A percentile compares a stretch with the other conserved stretches of the same genome.
These are phyloP conservation scores for Morone chrysops DNA, from an alignment of 2,113 vertebrate species.

Conservation along the genomic window DNA sequence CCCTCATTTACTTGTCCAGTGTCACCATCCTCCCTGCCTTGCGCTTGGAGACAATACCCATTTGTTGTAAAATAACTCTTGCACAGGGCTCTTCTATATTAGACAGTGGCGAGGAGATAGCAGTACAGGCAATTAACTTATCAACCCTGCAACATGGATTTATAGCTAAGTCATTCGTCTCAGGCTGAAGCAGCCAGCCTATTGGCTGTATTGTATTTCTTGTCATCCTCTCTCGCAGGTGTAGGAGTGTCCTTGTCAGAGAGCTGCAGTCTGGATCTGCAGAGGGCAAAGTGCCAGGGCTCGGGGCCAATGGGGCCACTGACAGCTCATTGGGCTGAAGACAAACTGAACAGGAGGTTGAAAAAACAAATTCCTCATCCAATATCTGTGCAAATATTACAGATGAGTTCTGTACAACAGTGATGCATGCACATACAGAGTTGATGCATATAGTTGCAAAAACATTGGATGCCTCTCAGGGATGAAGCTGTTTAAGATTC, in stretches of 20 bases:
- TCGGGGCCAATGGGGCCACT: constrained; percentile 57
- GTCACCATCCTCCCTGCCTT: constrained; percentile 38
- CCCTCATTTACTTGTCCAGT: constrained; percentile 52
- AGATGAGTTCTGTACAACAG: constrained; percentile 29
- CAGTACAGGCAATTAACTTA: constrained; percentile 80
- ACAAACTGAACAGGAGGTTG: constrained; percentile 61
- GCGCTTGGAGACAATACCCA: constrained; percentile 55
- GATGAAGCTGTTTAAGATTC: constrained; percentile 26
- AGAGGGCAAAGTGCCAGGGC: constrained; percentile 73
- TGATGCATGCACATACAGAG: neutral
- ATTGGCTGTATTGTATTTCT: constrained; percentile 75
- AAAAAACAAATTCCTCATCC: constrained; percentile 47
- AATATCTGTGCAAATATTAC: constrained; percentile 48
- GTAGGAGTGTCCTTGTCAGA: constrained; percentile 77
- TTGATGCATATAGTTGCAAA: constrained; percentile 1
- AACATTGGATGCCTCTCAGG: neutral
- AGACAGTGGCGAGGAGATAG: constrained; percentile 72
- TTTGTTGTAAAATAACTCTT: constrained; percentile 77
- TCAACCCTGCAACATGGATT: constrained; percentile 77
- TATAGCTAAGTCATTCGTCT: constrained; percentile 69
- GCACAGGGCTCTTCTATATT: constrained; percentile 64
- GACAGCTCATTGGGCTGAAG: constrained; percentile 69
- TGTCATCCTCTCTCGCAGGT: constrained; percentile 77
- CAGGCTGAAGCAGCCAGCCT: constrained; percentile 48
- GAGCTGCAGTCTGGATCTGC: constrained; percentile 67